Conservation (phyloP, 2,113 vertebrate species). For the Chlorodrepanis virens region DNA sequence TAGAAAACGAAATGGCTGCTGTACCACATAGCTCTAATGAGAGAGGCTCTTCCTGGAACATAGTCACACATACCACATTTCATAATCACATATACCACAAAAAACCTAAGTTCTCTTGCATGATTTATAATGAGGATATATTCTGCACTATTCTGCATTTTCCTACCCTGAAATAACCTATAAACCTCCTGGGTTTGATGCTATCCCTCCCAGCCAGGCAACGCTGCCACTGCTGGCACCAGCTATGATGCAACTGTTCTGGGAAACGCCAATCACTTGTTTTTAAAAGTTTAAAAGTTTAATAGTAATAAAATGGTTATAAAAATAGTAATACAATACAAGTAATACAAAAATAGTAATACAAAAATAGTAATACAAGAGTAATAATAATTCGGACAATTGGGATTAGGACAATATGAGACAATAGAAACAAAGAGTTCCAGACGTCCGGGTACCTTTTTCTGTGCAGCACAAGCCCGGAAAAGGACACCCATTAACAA, state of each 20-base stretch:
- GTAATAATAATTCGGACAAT: no score
- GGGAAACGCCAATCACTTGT: no score
- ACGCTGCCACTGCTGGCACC: not conserved
- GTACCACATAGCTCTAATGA: not conserved
- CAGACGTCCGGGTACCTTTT: no score
- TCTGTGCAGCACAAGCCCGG: no score
- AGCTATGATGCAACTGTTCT: not conserved
- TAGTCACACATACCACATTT: not conserved
- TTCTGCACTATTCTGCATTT: not conserved
- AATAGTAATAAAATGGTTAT: no score
- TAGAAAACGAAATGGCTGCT: not conserved
- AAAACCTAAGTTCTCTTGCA: not conserved
- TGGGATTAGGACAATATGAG: no score
- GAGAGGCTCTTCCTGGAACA: not conserved
- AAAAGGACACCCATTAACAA: no score
- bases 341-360: no score
- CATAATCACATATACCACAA: not conserved
- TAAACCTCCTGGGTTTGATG: not conserved
- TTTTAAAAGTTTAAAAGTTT: no score
- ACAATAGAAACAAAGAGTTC: no score
- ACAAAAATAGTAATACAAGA: no score
- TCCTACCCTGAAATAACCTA: not conserved
- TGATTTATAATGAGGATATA: not conserved
- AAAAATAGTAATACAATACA: no score
- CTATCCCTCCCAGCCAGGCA: not conserved